Conservation (phyloP, 2,888 invertebrate species). For the Polydrusus tereticollis region DNA sequence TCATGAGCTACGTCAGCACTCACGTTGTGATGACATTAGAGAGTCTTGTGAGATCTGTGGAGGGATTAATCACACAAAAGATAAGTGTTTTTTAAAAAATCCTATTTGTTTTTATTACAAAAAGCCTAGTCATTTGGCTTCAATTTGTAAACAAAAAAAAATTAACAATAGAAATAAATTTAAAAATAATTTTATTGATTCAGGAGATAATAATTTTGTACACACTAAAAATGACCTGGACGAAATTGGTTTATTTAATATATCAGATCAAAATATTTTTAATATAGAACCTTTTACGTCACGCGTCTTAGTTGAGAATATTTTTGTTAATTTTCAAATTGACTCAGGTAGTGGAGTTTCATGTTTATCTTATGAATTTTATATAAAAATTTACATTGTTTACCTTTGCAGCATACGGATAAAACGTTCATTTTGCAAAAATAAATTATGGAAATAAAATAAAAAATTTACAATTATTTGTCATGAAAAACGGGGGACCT, state of each 20-base stretch:
- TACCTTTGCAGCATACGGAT: background rate
- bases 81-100: slow-evolving; percentile 43
- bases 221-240: background rate
- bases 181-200: background rate
- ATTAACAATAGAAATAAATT: background rate
- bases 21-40: no score
- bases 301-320: background rate
- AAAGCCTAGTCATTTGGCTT: slow-evolving; percentile 20
- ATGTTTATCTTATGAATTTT: slow-evolving; percentile 1
- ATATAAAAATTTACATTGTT: slow-evolving; percentile 14
- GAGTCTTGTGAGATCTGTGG: slow-evolving; percentile 24
- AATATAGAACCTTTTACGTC: background rate
- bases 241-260: background rate
- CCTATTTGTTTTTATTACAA: slow-evolving; percentile 24
- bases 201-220: background rate
- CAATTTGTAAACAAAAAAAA: slow-evolving; percentile 16
- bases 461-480: background rate
- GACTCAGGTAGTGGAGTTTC: slow-evolving; percentile 10
- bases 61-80: slow-evolving; percentile 21
- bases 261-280: slow-evolving; percentile 11
- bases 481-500: background rate
- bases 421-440: background rate
- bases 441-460: background rate
- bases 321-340: slow-evolving; percentile 10
- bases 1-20: background rate